Evolutionary conservation across 53 echinoderm and acorn worm species (phyloP).

Genomic region (Patiria pectinifera): DNA sequence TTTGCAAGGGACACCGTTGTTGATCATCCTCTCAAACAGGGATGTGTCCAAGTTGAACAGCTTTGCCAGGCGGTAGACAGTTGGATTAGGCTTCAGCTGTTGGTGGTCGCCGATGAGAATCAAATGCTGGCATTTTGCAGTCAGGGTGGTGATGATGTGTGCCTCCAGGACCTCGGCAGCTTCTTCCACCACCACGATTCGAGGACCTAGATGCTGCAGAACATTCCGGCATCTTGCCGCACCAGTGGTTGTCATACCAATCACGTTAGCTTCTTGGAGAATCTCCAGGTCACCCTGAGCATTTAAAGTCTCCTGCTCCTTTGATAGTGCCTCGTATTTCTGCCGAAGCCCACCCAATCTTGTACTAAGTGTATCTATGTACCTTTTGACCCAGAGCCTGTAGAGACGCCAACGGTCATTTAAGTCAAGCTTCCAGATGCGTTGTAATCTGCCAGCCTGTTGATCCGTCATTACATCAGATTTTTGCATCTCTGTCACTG

Average conservation of each 20-base stretch:
- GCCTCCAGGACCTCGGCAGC: conserved; percentile 95
- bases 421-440: conserved; percentile 35
- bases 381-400: conserved; percentile 70
- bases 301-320: conserved; percentile 4
- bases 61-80: conserved; percentile 88
- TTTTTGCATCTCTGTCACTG: not conserved
- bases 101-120: conserved; percentile 93
- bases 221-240: conserved; percentile 77
- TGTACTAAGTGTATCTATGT: conserved; percentile 35
- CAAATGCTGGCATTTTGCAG: conserved; percentile 73
- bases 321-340: conserved; percentile 43
- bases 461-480: conserved; percentile 2
- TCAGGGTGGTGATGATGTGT: conserved; percentile 81
- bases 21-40: conserved; percentile 94
- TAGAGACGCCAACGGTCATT: conserved; percentile 78
- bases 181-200: conserved; percentile 83
- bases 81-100: conserved; percentile 91
- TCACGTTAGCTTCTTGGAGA: conserved; percentile 57
- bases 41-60: conserved; percentile 86
- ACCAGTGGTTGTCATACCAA: conserved; percentile 91
- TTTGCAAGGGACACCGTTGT: conserved; percentile 75
- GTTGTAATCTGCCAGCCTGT: not conserved
- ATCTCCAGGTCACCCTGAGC: conserved; percentile 63
- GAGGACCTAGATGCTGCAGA: conserved; percentile 72
- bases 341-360: conserved; percentile 43